These are phyloP conservation scores for Bradypus variegatus DNA, from an alignment of 2,797 vertebrate genomes.

Conservation along the genomic window DNA sequence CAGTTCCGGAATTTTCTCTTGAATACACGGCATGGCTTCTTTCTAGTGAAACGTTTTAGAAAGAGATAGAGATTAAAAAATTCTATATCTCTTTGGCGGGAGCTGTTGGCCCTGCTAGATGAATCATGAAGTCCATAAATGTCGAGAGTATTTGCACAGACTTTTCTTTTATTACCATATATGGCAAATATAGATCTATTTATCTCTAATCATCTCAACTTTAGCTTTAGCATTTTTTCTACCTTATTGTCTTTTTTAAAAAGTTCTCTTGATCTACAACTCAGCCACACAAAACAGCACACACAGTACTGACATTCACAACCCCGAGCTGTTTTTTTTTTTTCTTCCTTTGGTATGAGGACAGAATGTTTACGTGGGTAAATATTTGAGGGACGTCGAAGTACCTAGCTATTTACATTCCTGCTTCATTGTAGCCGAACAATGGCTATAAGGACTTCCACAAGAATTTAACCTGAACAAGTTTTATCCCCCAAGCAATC, in stretches of 20 bases:
- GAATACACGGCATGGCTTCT: slow-evolving; percentile 59
- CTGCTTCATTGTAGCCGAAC: background rate
- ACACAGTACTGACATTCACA: background rate
- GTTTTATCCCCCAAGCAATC: background rate
- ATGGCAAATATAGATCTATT: slow-evolving; percentile 69
- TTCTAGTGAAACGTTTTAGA: slow-evolving; percentile 53
- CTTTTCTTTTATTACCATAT: slow-evolving; percentile 72
- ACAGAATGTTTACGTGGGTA: background rate
- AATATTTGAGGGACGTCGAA: background rate
- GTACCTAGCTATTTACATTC: background rate
- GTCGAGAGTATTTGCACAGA: slow-evolving; percentile 65
- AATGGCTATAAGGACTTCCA: background rate
- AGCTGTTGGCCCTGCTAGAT: slow-evolving; percentile 62
- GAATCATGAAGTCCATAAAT: slow-evolving; percentile 73
- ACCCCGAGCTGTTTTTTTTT: background rate
- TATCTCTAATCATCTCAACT: slow-evolving; percentile 60
- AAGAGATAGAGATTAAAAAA: slow-evolving; percentile 65
- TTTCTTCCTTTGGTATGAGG: background rate
- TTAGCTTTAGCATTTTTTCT: slow-evolving; percentile 48
- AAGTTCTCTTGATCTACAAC: slow-evolving; percentile 1
- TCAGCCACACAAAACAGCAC: background rate
- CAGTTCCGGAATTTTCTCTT: slow-evolving; percentile 52
- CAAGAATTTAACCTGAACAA: background rate
- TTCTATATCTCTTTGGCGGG: slow-evolving; percentile 70
- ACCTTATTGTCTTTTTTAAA: slow-evolving; percentile 49